Conservation (phyloP, 2,113 vertebrate species). For the Larimichthys polyactis region DNA sequence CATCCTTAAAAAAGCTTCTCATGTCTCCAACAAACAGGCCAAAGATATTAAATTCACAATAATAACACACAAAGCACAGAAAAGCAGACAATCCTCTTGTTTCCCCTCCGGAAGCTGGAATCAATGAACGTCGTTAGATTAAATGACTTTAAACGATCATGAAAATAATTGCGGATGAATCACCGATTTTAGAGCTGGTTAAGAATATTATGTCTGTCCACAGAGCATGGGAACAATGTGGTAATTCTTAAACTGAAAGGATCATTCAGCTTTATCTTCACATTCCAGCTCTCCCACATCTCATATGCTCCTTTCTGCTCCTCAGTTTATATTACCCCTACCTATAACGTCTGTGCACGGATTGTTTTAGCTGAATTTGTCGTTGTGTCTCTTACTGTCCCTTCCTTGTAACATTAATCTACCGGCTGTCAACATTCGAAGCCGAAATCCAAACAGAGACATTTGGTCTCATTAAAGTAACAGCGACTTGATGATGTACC, state of each 20-base stretch:
- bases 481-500: neutral
- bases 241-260: neutral
- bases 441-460: conserved; percentile 3
- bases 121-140: neutral
- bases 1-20: neutral
- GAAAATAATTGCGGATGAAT: neutral
- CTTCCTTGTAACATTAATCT: neutral
- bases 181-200: too few species aligned
- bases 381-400: neutral
- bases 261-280: conserved; percentile 21
- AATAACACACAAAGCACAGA: neutral
- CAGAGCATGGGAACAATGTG: neutral
- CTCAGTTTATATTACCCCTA: conserved; percentile 7
- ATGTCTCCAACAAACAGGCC: neutral
- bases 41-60: neutral
- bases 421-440: neutral
- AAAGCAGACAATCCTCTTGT: neutral
- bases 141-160: neutral
- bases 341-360: neutral
- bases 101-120: neutral
- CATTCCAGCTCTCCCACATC: conserved; percentile 11
- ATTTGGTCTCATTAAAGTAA: neutral
- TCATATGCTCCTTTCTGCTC: conserved; percentile 10
- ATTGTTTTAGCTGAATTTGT: conserved; percentile 5
- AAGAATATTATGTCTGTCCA: neutral